Evolutionary conservation across 2,113 vertebrate species (phyloP), one percentile per base, ranked within the genome.

Genomic region (Embiotoca jacksoni): DNA sequence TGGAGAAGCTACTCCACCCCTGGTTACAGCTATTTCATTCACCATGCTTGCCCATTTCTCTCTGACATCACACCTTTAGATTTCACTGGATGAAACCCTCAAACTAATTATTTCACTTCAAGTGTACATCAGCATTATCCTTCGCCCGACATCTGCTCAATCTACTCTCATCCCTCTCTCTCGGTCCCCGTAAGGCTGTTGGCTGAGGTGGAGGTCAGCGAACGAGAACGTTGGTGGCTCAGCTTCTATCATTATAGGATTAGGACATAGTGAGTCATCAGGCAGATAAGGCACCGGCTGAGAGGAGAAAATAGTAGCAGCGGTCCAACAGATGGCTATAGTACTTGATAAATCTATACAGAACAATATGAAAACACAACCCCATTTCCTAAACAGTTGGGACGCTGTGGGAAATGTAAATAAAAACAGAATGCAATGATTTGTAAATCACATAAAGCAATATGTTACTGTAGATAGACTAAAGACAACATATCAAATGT

Each of bases 211-310:
- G 62, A 80, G 72, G 74, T 83, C 82, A 88, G 73, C 3, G 35
- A 84, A 66, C 59, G 56, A 86, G 75, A 81, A 53, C 10, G 35
- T 66, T 76, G 60, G 80, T 65, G 64, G 81, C 76, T 90, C 81
- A 83, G 73, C 71, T 68, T 71, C 72, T 75, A 72, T 86, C 79
- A 90, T 23, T 23, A 23, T 59, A 71, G 88, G 86, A 92, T 90
- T 91, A 90, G 44, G 54, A 64, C 72, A 46, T 52, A 61, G 55
- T 87, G 88, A 88, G 80, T 91, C 88, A 80, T 35, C 61, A 9
- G 62, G 56, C 52, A 72, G 79, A 81, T 79, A 87, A 90, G 60
- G 50, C 53, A 72, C 35, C 60, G 39, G 60, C 54, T 33, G 49
- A 76, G 47, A 39, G n/a, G 36, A 33, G 60, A 66, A 76, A 8